Base-by-base conservation (phyloP, 2,888 invertebrate genomes). In the Monoplex corrugatus region DNA sequence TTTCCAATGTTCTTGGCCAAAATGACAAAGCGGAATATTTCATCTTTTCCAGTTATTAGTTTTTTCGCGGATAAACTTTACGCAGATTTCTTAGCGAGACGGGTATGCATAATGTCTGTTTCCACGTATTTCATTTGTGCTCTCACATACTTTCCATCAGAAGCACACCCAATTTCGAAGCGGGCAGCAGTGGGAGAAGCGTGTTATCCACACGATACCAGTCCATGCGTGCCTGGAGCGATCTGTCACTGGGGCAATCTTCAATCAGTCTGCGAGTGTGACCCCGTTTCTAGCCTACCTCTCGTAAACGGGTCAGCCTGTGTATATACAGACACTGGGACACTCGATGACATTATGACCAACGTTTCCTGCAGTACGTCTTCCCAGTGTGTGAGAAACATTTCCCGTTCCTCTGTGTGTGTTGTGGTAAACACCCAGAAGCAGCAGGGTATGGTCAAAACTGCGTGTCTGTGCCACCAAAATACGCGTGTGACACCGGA, bases 141-240 rank as follows among this genome's bases (percentile, higher is more conserved):
- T 80, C 28, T 43, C 2, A 68, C 19, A 43, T 43, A 28, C 78
- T 23, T 10, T 3, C 8, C 23, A 80, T 5, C 43, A 23, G 78
- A 40, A 40, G 28, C 16, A 80, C 13, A 16, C 3, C 78, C 1
- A 80, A 16, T 32, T 40, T 83, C 23, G n/a, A 83, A 32, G n/a
- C 45, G 10, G 13, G 16, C n/a, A 10, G 45, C 32, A 45, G 45
- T 83, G 2, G 45, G 82, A 13, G 32, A 83, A 44, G 82, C 32
- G 44, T 83, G 82, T 45, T 44, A 45, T 45, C 45, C 45, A n/a
- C 1, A 2, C 38, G 28, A 82, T 10, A 44, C 28, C 82, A 83
- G 32, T 10, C 1, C 45, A 13, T 83, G 82, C 32, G 82, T 83
- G n/a, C 82, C 82, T 45, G 82, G 82, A 45, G 82, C 82, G 32